These are phyloP conservation scores for Machimus rusticus DNA, from an alignment of 2,888 invertebrate genomes.

Conservation along the genomic window DNA sequence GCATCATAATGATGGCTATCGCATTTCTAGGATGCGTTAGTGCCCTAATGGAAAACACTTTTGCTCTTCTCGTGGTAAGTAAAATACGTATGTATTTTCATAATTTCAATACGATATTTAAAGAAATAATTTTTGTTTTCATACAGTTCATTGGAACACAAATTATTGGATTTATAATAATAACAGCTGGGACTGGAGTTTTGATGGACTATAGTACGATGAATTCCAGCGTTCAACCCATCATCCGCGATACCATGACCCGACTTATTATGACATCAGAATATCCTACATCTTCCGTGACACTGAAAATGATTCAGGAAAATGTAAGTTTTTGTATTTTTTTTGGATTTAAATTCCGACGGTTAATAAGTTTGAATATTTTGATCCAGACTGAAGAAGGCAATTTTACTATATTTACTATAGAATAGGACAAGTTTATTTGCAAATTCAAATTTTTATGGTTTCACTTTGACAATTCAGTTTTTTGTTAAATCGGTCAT, in stretches of 20 bases:
- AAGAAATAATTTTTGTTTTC: background rate
- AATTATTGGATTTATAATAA: conserved; percentile 73
- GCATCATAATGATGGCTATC: conserved; percentile 77
- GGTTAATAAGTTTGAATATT: too few species aligned
- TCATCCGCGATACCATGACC: conserved; percentile 74
- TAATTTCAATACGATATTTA: background rate
- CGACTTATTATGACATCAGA: conserved; percentile 79
- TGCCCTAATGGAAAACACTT: conserved; percentile 78
- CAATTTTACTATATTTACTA: too few species aligned
- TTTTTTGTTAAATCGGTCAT: background rate
- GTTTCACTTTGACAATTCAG: too few species aligned
- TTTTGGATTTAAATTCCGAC: too few species aligned
- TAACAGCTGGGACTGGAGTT: conserved; percentile 77
- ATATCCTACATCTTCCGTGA: conserved; percentile 71
- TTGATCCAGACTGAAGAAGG: too few species aligned
- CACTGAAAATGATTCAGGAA: conserved; percentile 83
- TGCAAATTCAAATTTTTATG: too few species aligned
- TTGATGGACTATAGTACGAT: conserved; percentile 82
- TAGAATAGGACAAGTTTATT: too few species aligned
- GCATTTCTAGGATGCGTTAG: conserved; percentile 84
- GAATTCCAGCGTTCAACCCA: conserved; percentile 80
- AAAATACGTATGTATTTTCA: background rate
- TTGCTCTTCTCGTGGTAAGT: conserved; percentile 73
- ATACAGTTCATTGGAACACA: conserved; percentile 78
- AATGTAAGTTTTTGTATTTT: conserved; percentile 67